Conservation (phyloP, 2,888 invertebrate species). For the Eugnorisma glareosa region DNA sequence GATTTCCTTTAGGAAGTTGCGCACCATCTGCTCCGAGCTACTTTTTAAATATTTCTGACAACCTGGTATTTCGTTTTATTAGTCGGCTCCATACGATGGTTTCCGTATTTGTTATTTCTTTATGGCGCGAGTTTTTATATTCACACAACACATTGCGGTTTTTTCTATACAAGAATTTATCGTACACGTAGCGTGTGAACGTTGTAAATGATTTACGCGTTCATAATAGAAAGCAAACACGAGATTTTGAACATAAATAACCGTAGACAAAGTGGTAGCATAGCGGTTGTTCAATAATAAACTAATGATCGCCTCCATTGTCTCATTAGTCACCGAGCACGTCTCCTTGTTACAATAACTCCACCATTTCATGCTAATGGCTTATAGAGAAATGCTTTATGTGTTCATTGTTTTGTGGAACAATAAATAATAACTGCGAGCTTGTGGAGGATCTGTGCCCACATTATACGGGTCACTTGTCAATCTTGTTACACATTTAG, state of each 20-base stretch:
- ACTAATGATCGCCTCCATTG: constrained; percentile 61
- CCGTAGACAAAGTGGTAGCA: constrained; percentile 56
- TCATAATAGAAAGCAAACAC: constrained; percentile 60
- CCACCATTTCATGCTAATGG: constrained; percentile 83
- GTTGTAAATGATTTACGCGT: constrained; percentile 61
- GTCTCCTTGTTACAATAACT: constrained; percentile 71
- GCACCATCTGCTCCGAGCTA: constrained; percentile 73
- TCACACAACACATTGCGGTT: constrained; percentile 44
- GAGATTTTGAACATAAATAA: constrained; percentile 59
- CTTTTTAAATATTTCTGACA: constrained; percentile 79
- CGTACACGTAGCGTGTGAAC: constrained; percentile 59
- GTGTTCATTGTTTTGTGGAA: constrained; percentile 85
- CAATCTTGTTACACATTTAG: constrained; percentile 64
- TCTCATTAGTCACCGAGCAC: constrained; percentile 72
- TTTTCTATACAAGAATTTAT: constrained; percentile 56
- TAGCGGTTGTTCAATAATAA: constrained; percentile 57
- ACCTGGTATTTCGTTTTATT: constrained; percentile 72
- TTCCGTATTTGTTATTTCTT: constrained; percentile 58
- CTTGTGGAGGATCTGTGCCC: constrained; percentile 69
- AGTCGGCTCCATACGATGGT: constrained; percentile 51
- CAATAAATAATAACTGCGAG: constrained; percentile 80
- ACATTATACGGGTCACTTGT: constrained; percentile 62
- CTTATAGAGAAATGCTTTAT: constrained; percentile 87
- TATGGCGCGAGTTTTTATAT: constrained; percentile 56
- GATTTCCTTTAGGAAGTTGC: constrained; percentile 79